phyloP scores from a whole-genome alignment of 2,888 invertebrate genomes.

The Pseudococcus jackbeardsleyi region DNA sequence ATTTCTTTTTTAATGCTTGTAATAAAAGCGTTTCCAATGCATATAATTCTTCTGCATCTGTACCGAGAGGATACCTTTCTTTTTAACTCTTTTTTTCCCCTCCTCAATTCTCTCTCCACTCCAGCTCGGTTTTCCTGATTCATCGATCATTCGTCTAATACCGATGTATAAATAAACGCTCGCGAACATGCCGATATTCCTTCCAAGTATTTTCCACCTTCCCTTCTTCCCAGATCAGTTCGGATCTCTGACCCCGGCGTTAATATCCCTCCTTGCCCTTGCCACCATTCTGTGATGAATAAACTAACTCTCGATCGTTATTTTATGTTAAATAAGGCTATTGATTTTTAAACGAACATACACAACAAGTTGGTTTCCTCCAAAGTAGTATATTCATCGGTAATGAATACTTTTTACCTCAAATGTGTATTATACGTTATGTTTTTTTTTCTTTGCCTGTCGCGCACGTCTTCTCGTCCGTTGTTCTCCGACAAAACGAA shows the following conservation, averaged over 20 bases:
- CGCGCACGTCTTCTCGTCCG: not conserved
- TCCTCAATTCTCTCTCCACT: not conserved
- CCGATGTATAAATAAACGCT: not conserved
- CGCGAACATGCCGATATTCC: not conserved
- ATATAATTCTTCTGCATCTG: constrained; percentile 63
- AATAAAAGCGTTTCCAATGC: constrained; percentile 62
- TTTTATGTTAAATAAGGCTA: constrained; percentile 59
- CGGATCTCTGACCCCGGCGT: constrained; percentile 1
- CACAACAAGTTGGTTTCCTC: not conserved
- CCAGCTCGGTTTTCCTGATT: not conserved
- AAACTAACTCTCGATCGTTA: constrained; percentile 58
- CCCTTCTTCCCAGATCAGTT: not conserved
- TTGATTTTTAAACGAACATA: constrained; percentile 56
- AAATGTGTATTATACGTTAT: not conserved
- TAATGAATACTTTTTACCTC: constrained; percentile 42
- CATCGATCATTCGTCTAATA: constrained; percentile 17
- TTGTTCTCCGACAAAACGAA: constrained; percentile 46
- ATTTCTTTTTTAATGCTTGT: constrained; percentile 58
- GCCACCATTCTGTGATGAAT: not conserved
- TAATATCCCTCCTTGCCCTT: not conserved
- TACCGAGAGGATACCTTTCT: constrained; percentile 2
- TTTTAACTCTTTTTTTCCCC: not conserved
- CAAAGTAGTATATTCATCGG: not conserved
- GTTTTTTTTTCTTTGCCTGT: not conserved
- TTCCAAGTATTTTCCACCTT: not conserved